Base-by-base conservation (phyloP, 2,113 vertebrate genomes). In the Gambusia holbrooki region DNA sequence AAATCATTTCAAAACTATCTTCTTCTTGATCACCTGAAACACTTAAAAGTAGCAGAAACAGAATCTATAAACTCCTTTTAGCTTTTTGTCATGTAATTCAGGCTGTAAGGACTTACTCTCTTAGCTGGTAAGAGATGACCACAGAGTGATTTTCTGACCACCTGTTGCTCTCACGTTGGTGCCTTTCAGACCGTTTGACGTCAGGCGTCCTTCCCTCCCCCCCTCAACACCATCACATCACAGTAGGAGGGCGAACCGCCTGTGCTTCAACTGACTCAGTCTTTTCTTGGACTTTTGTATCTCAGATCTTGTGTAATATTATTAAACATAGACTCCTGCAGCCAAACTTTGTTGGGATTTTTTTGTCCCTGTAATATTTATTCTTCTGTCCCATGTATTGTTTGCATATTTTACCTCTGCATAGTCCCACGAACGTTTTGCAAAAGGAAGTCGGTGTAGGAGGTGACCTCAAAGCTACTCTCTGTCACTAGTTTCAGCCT, bases 81-180 rank as follows among this genome's bases (percentile, higher is more conserved):
- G 51, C 51, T 58, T 13, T 62, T 30, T 37, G 11, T 48, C 3
- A 4, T 76, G 27, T 74, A 66, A 82, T 40, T 80, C 13, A 69
- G 35, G 12, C 15, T 63, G 8, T n/a, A 70, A 75, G 15, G 35
- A n/a, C 19, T 2, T 9, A 42, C 58, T 8, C 67, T 72, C 72
- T 84, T 74, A 69, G 78, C 74, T 25, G 35, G 71, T n/a, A 27
- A 37, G 67, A 35, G 66, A 69, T 72, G 83, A 79, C 69, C 73
- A 65, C 69, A 61, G 65, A 62, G 48, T 74, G 86, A 82, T 83
- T 83, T 66, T 72, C 73, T 85, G 79, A 76, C 88, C 81, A 88
- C 91, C 89, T 91, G 88, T 79, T 17, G 70, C 84, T 77, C 73
- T 87, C 79, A 80, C 61, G 13, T 75, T 71, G 71, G 40, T 64